Conservation (phyloP, 2,888 invertebrate genomes). For the Marasmarcha lunaedactyla region DNA sequence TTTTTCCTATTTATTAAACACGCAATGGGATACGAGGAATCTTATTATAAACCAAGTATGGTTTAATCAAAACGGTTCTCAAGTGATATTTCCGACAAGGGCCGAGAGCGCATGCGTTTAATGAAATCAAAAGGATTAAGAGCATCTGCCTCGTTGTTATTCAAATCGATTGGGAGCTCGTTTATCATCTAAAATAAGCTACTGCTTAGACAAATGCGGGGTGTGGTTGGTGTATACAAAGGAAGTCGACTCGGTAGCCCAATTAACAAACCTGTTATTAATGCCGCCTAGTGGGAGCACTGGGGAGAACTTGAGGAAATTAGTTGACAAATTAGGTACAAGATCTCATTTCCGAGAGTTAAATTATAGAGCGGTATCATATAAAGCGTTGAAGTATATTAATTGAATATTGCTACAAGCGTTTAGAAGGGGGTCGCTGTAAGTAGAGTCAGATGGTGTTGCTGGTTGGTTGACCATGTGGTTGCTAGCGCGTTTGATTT, state of each 20-base stretch:
- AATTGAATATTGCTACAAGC: too few relatives aligned
- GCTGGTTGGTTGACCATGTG: too few relatives aligned
- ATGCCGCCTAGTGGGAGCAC: slow-evolving; percentile 21
- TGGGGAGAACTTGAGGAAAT: slow-evolving; percentile 24
- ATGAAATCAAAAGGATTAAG: slow-evolving; percentile 70
- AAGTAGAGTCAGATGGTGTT: too few relatives aligned
- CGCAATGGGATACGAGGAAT: slow-evolving; percentile 28
- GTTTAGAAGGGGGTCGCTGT: too few relatives aligned
- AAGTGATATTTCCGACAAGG: slow-evolving; percentile 69
- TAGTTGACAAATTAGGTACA: slow-evolving; percentile 22
- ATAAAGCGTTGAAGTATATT: too few relatives aligned
- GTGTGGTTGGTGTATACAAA: slow-evolving; percentile 62
- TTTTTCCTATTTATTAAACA: slow-evolving; percentile 24
- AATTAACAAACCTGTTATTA: slow-evolving; percentile 58
- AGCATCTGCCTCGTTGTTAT: slow-evolving; percentile 70
- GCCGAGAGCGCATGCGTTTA: slow-evolving; percentile 64
- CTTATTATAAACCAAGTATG: slow-evolving; percentile 46
- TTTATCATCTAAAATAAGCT: slow-evolving; percentile 69
- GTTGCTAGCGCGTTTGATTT: too few relatives aligned
- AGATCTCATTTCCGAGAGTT: not conserved
- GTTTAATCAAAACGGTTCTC: slow-evolving; percentile 46
- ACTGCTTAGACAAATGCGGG: slow-evolving; percentile 65
- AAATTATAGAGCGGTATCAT: too few relatives aligned
- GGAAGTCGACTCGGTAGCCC: slow-evolving; percentile 49
- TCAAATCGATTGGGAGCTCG: slow-evolving; percentile 68